Evolutionary conservation across 2,888 invertebrate species (phyloP).

Genomic region (Empis stercorea): DNA sequence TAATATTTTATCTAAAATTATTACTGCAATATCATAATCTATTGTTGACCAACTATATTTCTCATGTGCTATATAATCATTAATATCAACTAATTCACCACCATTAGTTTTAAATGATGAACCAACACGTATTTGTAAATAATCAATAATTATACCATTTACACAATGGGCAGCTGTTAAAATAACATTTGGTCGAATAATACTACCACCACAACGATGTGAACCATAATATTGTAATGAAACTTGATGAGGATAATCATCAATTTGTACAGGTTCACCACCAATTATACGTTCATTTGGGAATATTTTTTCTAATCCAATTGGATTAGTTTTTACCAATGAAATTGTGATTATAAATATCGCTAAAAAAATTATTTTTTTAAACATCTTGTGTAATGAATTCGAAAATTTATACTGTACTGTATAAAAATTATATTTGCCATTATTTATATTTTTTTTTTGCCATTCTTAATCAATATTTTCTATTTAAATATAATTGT

Average conservation of each 20-base stretch:
- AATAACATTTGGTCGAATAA: constrained; percentile 33
- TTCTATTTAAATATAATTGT: too few species aligned
- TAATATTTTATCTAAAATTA: constrained; percentile 37
- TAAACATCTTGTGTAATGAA: too few species aligned
- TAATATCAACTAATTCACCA: constrained; percentile 3
- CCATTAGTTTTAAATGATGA: constrained; percentile 28
- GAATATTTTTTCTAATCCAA: constrained; percentile 5
- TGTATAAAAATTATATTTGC: too few species aligned
- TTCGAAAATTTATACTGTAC: too few species aligned
- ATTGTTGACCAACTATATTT: constrained; percentile 33
- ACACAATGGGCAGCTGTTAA: constrained; percentile 45
- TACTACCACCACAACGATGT: constrained; percentile 41
- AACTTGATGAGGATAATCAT: constrained; percentile 11
- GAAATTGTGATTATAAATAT: too few species aligned
- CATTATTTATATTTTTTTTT: too few species aligned
- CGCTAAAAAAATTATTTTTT: too few species aligned
- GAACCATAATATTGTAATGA: constrained; percentile 20
- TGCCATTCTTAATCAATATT: too few species aligned
- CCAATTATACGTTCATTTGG: constrained; percentile 13
- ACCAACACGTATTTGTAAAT: constrained; percentile 28
- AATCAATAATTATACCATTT: constrained; percentile 14
- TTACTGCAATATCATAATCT: constrained; percentile 41
- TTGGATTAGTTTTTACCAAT: not conserved
- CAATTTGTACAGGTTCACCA: constrained; percentile 10
- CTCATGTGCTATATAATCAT: constrained; percentile 26